Evolutionary conservation across 2,888 invertebrate genomes (phyloP).

Genomic region (Chrysopilus asiliformis): DNA sequence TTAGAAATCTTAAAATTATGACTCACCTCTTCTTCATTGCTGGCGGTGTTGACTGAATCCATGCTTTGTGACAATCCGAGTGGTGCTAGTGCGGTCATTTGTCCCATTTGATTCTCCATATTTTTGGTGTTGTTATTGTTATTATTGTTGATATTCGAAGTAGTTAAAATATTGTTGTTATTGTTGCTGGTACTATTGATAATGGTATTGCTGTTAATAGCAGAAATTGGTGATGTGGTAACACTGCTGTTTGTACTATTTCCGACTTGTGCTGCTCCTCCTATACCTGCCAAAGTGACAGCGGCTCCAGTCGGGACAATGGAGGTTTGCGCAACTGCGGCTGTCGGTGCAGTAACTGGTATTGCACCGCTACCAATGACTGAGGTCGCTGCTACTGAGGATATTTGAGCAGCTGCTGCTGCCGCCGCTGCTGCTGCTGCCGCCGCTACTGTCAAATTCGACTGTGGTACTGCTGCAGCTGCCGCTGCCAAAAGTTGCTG

Average conservation of each 20-base stretch:
- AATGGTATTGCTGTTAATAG: conserved; percentile 11
- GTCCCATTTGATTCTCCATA: conserved; percentile 35
- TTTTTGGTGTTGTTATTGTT: conserved; percentile 21
- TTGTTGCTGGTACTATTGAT: conserved; percentile 12
- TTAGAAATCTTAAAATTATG: not conserved
- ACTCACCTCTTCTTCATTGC: conserved; percentile 94
- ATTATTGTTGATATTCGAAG: conserved; percentile 18
- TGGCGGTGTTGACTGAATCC: conserved; percentile 93
- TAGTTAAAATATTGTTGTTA: conserved; percentile 8
- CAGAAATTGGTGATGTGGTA: conserved; percentile 17
- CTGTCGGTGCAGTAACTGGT: too few relatives aligned
- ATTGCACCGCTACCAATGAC: too few relatives aligned
- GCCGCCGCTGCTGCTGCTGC: too few relatives aligned
- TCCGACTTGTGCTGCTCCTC: too few relatives aligned
- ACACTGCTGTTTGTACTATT: too few relatives aligned
- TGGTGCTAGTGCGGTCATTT: conserved; percentile 54
- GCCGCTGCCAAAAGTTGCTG: conserved; percentile 14
- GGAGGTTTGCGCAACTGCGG: not conserved
- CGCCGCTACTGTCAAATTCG: too few relatives aligned
- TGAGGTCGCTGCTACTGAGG: too few relatives aligned
- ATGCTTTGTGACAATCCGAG: conserved; percentile 88
- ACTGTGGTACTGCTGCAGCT: conserved; percentile 22
- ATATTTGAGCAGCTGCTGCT: too few relatives aligned
- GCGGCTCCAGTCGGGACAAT: not conserved
- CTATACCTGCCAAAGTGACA: too few relatives aligned